phyloP scores from a whole-genome alignment of 2,113 vertebrate species.

The Coracopsis vasa region DNA sequence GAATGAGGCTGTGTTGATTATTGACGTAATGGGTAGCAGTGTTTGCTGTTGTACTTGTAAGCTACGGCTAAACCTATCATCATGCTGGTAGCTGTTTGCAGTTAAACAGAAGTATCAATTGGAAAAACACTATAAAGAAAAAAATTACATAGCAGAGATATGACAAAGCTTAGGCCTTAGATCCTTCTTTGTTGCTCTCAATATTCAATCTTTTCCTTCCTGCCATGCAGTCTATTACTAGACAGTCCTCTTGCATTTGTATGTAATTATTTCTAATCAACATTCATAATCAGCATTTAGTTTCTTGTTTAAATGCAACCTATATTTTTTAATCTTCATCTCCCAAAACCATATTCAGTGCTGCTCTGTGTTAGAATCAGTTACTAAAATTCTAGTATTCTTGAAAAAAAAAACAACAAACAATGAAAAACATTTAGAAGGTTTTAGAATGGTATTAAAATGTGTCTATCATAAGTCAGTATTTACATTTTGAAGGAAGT shows the following conservation, averaged over 20 bases:
- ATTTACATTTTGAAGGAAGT: conserved; percentile 11
- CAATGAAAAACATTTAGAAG: not conserved
- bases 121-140: conserved; percentile 20
- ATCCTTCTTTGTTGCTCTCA: not conserved
- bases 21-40: not conserved
- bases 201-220: not conserved
- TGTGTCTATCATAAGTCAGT: not conserved
- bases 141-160: not conserved
- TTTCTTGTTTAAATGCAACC: not conserved
- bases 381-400: not conserved
- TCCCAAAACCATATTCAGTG: not conserved
- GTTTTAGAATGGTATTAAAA: not conserved
- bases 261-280: not conserved
- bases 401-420: not conserved
- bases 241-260: not conserved
- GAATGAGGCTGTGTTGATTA: not conserved
- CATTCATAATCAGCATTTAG: not conserved
- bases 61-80: not conserved
- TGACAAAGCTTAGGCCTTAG: not conserved
- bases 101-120: not conserved
- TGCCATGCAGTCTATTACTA: not conserved
- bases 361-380: not conserved
- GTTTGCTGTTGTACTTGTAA: not conserved
- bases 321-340: not conserved
- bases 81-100: not conserved